Evolutionary conservation across 2,797 vertebrate genomes (phyloP).

Genomic region (Rallus crepitans): DNA sequence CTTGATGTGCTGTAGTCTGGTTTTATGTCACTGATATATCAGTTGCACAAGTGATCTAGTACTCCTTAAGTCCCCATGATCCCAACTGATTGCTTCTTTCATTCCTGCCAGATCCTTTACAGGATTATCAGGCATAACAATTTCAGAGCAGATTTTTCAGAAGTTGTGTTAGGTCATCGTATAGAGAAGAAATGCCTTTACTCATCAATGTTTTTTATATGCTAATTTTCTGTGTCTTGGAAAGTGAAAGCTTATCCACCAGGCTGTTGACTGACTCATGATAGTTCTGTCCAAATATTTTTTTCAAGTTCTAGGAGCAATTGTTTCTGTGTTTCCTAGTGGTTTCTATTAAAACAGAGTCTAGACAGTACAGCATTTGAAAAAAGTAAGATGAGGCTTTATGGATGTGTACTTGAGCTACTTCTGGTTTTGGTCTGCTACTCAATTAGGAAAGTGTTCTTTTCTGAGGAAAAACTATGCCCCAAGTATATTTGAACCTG

Average conservation of each 20-base stretch:
- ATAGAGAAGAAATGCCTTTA: background rate
- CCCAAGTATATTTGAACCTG: background rate
- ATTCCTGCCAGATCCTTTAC: background rate
- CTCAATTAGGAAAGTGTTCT: background rate
- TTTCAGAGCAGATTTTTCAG: background rate
- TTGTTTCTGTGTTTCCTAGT: background rate
- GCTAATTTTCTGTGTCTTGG: background rate
- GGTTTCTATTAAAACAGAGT: background rate
- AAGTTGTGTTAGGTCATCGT: background rate
- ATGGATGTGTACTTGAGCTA: background rate
- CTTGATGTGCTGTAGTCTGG: background rate
- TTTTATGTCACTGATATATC: background rate
- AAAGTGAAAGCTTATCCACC: background rate
- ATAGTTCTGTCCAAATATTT: background rate
- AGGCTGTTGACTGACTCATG: rapidly evolving
- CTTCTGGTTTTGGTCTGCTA: background rate
- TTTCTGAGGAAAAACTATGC: background rate
- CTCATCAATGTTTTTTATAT: background rate
- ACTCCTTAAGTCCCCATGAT: background rate
- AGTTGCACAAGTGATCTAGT: background rate
- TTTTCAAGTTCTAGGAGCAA: background rate
- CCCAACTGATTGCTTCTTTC: background rate
- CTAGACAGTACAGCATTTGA: background rate
- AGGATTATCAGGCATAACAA: background rate
- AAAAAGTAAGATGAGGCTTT: background rate